A percentile compares a stretch with the other conserved stretches of the same genome.
phyloP scores from a whole-genome alignment of 2,888 invertebrate species.

The Embidobia sp. region DNA sequence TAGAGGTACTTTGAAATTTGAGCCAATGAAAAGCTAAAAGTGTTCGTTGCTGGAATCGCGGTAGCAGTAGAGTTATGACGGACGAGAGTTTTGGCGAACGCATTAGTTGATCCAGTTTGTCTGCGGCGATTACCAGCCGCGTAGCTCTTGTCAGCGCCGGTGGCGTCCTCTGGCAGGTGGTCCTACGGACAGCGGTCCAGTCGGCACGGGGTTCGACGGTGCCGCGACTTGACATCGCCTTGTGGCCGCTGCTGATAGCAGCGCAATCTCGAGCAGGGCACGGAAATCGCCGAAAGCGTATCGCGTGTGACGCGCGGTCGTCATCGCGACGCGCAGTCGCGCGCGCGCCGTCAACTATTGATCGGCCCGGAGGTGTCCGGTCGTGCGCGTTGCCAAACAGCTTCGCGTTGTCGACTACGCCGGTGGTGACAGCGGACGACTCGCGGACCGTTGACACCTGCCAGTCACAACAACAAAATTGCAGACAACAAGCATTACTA shows the following conservation, averaged over 20 bases:
- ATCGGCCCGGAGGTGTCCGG: constrained; percentile 41
- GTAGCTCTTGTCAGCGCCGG: too few relatives aligned
- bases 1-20: too few relatives aligned
- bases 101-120: too few relatives aligned
- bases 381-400: constrained; percentile 43
- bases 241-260: constrained; percentile 30
- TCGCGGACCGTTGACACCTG: constrained; percentile 32
- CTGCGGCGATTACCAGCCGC: too few relatives aligned
- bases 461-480: background rate
- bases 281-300: constrained; percentile 31
- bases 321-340: constrained; percentile 60
- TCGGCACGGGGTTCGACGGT: background rate
- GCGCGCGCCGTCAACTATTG: constrained; percentile 54
- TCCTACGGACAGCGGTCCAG: too few relatives aligned
- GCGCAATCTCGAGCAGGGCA: constrained; percentile 39
- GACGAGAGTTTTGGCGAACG: too few relatives aligned
- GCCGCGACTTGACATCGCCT: constrained; percentile 12
- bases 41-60: too few relatives aligned
- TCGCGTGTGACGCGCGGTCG: constrained; percentile 34
- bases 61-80: too few relatives aligned
- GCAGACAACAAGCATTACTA: background rate
- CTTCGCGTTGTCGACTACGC: constrained; percentile 38
- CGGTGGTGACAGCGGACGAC: constrained; percentile 56
- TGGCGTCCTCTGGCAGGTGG: background rate
- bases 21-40: too few relatives aligned